Evolutionary conservation across 2,888 invertebrate species (phyloP).

Genomic region (Dynastes tityus): DNA sequence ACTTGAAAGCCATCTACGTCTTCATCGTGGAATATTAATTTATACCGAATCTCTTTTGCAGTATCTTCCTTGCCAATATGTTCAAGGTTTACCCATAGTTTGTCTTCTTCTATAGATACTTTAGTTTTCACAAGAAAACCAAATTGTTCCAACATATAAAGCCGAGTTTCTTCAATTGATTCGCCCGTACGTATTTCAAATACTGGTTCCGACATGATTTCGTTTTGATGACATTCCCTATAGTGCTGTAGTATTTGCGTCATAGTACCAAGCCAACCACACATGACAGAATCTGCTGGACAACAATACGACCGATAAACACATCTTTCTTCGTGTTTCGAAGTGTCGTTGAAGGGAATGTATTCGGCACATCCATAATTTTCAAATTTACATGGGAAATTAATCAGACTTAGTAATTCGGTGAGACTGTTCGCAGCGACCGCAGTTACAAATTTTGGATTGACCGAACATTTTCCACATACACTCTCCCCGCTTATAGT

Average conservation of each 20-base stretch:
- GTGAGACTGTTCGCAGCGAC: constrained; percentile 42
- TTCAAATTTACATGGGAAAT: constrained; percentile 48
- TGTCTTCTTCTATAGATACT: constrained; percentile 36
- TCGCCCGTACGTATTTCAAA: constrained; percentile 34
- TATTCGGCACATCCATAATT: constrained; percentile 46
- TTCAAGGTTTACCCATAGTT: constrained; percentile 50
- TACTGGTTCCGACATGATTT: constrained; percentile 32
- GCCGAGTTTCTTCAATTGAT: constrained; percentile 18
- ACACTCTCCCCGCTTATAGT: constrained; percentile 46
- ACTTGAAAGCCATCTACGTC: constrained; percentile 35
- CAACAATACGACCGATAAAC: constrained; percentile 39
- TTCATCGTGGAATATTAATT: constrained; percentile 48
- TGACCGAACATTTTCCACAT: constrained; percentile 49
- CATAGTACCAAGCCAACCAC: constrained; percentile 40
- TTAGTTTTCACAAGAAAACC: constrained; percentile 47
- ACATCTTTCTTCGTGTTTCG: constrained; percentile 46
- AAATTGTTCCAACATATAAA: constrained; percentile 38
- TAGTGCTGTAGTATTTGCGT: constrained; percentile 46
- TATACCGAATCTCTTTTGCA: constrained; percentile 41
- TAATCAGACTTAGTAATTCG: constrained; percentile 29
- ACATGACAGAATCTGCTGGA: constrained; percentile 40
- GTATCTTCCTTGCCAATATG: constrained; percentile 28
- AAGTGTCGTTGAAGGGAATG: constrained; percentile 41
- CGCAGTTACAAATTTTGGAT: constrained; percentile 29
- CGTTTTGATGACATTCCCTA: constrained; percentile 37